phyloP scores from a whole-genome alignment of 2,888 invertebrate species.

The Limnephilus lunatus region DNA sequence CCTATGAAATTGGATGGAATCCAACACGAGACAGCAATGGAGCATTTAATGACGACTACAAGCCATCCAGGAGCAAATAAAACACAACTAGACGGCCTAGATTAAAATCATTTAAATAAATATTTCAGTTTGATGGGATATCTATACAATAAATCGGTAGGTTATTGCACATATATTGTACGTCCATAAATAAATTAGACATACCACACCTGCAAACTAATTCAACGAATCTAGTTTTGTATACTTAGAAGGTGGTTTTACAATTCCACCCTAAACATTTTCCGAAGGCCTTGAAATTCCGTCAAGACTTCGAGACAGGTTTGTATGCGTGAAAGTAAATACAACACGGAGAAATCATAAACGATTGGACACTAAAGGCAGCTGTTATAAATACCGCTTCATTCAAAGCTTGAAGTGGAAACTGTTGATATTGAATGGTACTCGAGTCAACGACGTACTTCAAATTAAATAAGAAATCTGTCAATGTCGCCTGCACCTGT shows the following conservation, averaged over 20 bases:
- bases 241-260: neutral
- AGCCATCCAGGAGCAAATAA: neutral
- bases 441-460: neutral
- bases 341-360: constrained; percentile 23
- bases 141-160: neutral
- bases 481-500: neutral
- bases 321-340: constrained; percentile 42
- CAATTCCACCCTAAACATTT: neutral
- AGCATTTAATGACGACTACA: neutral
- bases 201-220: too few relatives aligned
- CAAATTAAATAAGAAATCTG: neutral
- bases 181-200: too few relatives aligned
- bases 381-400: constrained; percentile 12
- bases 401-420: neutral
- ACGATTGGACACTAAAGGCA: constrained; percentile 18
- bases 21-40: neutral
- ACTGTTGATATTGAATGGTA: neutral
- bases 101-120: neutral
- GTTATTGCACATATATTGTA: neutral
- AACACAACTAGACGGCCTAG: neutral
- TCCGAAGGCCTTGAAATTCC: constrained; percentile 38
- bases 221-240: neutral
- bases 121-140: neutral
- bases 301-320: constrained; percentile 36
- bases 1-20: neutral